phyloP scores from a whole-genome alignment of 2,797 vertebrate genomes.

The Hyperoplus lanceolatus region DNA sequence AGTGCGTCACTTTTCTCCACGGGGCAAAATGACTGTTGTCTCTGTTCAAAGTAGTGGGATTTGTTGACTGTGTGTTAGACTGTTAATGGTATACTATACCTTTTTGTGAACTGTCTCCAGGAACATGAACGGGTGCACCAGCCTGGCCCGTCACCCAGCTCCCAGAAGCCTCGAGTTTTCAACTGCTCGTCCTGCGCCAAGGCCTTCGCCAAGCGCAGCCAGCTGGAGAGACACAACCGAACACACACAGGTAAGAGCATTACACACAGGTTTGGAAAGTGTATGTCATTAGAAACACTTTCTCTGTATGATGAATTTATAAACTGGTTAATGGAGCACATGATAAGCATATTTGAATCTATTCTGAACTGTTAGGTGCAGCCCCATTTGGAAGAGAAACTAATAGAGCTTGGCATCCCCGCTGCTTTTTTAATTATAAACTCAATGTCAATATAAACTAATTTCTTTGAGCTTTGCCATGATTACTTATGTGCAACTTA shows the following conservation, averaged over 20 bases:
- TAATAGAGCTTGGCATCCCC: neutral
- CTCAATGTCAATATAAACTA: neutral
- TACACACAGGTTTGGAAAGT: neutral
- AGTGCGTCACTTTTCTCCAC: neutral
- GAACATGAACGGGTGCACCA: conserved; percentile 96
- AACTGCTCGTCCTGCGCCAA: conserved; percentile 94
- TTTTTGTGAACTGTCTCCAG: conserved; percentile 71
- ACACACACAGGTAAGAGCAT: conserved; percentile 93
- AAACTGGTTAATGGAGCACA: neutral
- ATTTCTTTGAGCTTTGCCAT: neutral
- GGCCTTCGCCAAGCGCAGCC: conserved; percentile 97
- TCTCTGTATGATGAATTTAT: too few relatives aligned
- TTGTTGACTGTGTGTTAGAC: neutral
- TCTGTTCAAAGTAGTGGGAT: neutral
- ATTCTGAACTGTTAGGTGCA: neutral
- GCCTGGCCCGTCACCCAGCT: conserved; percentile 93
- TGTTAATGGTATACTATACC: neutral
- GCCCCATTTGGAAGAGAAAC: neutral
- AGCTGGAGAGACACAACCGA: conserved; percentile 96
- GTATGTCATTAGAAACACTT: neutral
- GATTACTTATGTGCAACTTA: neutral
- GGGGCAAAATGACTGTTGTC: neutral
- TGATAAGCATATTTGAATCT: neutral
- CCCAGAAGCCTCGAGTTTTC: conserved; percentile 94
- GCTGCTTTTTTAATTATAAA: neutral